Evolutionary conservation across 2,888 invertebrate species (phyloP).

Genomic region (Tupiocoris notatus): DNA sequence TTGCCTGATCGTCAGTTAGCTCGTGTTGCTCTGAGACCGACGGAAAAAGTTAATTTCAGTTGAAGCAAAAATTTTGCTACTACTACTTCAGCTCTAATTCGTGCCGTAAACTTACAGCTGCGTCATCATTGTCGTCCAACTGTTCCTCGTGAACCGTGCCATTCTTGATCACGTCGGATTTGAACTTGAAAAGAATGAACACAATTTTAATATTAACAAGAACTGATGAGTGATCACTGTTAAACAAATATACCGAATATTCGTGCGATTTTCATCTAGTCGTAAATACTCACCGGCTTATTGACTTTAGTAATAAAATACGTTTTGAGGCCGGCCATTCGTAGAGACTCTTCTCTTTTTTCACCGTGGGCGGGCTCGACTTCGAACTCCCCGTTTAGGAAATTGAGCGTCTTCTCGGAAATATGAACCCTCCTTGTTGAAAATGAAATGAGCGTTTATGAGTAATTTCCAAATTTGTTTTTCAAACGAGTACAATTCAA

Average conservation of each 20-base stretch:
- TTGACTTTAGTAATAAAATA: conserved; percentile 86
- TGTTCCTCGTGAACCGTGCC: conserved; percentile 55
- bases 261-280: not conserved
- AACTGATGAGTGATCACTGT: not conserved
- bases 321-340: conserved; percentile 85
- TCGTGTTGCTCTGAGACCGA: too few species aligned
- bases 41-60: too few species aligned
- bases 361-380: conserved; percentile 89
- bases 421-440: conserved; percentile 81
- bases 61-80: too few species aligned
- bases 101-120: conserved; percentile 54
- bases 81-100: too few species aligned
- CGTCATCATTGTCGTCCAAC: conserved; percentile 55
- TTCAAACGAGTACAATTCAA: too few species aligned
- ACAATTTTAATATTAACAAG: too few species aligned
- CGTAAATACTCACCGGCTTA: conserved; percentile 61
- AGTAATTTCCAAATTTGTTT: too few species aligned
- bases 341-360: conserved; percentile 84
- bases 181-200: conserved; percentile 52
- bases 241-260: not conserved
- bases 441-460: too few species aligned
- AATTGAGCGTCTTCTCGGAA: conserved; percentile 84
- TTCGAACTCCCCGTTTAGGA: conserved; percentile 86
- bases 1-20: too few species aligned
- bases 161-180: conserved; percentile 55